Evolutionary conservation across 1,140 invertebrate species (phyloP), one percentile per base, ranked within the genome.

Genomic region (Drosophila tani): DNA sequence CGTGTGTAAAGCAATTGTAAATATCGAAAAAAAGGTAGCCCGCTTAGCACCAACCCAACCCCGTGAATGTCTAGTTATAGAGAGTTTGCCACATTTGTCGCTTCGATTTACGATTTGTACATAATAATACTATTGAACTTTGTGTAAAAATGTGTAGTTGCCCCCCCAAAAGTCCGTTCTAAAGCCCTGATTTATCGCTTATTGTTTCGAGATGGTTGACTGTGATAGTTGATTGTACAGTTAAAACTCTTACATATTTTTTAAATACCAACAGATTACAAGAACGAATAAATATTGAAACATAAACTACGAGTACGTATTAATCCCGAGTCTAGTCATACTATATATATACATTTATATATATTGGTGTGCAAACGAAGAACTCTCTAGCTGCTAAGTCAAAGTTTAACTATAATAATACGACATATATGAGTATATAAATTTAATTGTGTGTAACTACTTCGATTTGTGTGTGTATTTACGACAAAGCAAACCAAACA

Each of bases 191-290:
- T 59, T 73, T 68, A 58, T 69, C 60, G 45, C 47, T 76, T 86
- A 79, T 86, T 49, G 65, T 86, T 86, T 90, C 68, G 70, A 88
- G 86, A 83, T 92, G 91, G 87, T 91, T 91, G 91, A 92, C 91
- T 92, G 91, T 92, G 91, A 92, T 92, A 92, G 91, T 91, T 91
- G 87, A 92, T 91, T 92, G 91, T 92, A 92, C 91, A 91, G 87
- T 92, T 91, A 79, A 87, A 91, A 91, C 87, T 91, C 87, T 91
- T 91, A 75, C 65, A 75, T 79, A 82, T 84, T 76, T 77, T 64
- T 64, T 77, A 73, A 88, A 75, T 74, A 75, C 53, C 59, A 24
- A 56, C 53, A 56, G 69, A 87, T 66, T 62, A 74, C 21, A 66
- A 49, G 19, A 40, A 21, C 60, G 66, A 76, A 70, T 62, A 55